A percentile compares a stretch with the other conserved stretches of the same genome.
Evolutionary conservation across 2,888 invertebrate genomes (phyloP).

Genomic region (Oscheius myriophilus): DNA sequence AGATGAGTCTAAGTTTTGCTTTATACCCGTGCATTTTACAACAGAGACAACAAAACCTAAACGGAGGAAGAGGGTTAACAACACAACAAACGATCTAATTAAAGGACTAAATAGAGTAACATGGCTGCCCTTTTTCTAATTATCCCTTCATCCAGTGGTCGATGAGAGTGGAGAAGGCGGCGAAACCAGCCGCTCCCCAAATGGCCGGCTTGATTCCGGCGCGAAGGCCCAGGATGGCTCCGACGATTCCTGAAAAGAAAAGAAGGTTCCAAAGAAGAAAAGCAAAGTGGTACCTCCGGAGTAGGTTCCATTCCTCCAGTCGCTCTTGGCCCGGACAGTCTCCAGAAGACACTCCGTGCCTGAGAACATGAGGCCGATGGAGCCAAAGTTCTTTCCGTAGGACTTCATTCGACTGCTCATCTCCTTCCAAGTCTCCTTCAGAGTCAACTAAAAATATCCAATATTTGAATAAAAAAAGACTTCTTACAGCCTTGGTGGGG

Average conservation of each 20-base stretch:
- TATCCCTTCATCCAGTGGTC: constrained; percentile 78
- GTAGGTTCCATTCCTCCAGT: constrained; percentile 86
- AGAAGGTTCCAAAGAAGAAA: no score
- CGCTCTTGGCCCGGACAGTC: constrained; percentile 83
- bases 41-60: no score
- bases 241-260: constrained; percentile 72
- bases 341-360: constrained; percentile 91
- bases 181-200: constrained; percentile 94
- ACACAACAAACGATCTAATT: no score
- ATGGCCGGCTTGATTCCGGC: constrained; percentile 88
- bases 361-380: constrained; percentile 89
- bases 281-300: constrained; percentile 49
- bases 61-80: no score
- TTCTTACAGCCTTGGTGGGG: constrained; percentile 62
- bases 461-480: no score
- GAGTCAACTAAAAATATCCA: constrained; percentile 54
- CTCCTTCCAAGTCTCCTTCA: constrained; percentile 67
- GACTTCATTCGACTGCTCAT: constrained; percentile 81
- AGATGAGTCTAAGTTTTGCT: no score
- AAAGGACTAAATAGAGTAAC: no score
- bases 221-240: constrained; percentile 81
- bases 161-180: constrained; percentile 93
- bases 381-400: constrained; percentile 97
- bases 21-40: no score
- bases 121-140: background rate